Percentiles rank a stretch among this genome's conserved stretches.
Conservation (phyloP, 2,113 vertebrate species). For the Phalacrocorax aristotelis region DNA sequence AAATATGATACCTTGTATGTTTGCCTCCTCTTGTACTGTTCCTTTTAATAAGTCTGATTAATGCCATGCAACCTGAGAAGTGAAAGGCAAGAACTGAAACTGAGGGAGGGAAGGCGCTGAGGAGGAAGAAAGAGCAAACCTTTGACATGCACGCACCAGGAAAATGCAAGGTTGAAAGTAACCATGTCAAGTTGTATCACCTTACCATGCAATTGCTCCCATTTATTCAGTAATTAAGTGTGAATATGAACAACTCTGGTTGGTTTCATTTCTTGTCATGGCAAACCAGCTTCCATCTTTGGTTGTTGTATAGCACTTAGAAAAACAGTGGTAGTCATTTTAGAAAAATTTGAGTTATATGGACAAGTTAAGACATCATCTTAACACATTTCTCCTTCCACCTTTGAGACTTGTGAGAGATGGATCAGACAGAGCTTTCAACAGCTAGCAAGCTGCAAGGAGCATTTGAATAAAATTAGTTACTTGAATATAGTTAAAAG, state of each 20-base stretch:
- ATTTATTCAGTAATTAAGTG: not conserved
- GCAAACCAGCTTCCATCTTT: not conserved
- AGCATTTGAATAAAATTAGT: not conserved
- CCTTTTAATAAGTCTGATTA: not conserved
- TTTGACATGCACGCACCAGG: not conserved
- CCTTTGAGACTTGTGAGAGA: not conserved
- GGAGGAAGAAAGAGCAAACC: not conserved
- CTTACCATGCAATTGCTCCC: not conserved
- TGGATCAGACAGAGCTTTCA: not conserved
- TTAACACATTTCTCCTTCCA: not conserved
- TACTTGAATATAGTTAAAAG: not conserved
- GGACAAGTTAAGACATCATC: not conserved
- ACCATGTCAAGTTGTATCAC: not conserved
- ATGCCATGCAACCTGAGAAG: not conserved
- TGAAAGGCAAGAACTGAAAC: not conserved
- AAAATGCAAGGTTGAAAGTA: not conserved
- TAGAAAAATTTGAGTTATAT: slow-evolving; percentile 5
- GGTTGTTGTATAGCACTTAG: not conserved
- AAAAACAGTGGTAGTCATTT: not conserved
- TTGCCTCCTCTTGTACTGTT: not conserved
- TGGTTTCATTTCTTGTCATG: not conserved
- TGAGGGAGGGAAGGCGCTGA: not conserved
- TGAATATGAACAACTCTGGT: not conserved
- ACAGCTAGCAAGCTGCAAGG: not conserved
- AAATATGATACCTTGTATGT: not conserved